Evolutionary conservation across 2,797 vertebrate species (phyloP), one percentile per base, ranked within the genome.

Genomic region (Babyrousa celebensis): DNA sequence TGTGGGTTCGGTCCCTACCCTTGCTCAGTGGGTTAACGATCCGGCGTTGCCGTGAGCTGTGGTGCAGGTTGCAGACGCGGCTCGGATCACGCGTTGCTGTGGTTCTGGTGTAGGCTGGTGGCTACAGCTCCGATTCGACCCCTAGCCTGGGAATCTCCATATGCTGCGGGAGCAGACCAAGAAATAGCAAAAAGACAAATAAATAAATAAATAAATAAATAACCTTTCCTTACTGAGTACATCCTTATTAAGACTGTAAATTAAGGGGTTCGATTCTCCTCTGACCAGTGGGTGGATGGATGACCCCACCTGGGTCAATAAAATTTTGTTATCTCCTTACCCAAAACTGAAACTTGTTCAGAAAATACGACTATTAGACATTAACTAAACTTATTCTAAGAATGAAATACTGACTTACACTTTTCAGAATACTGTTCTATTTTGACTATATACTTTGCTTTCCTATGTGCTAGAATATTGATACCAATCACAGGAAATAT

Each of bases 331-430:
- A 17, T 27, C 62, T 92, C 63, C 83, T 65, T 80, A 63, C 10
- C 32, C 23, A 12, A 70, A 96, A 54, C 4, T 40, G 20, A 78
- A 83, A 83, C 65, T 91, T 95, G 21, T 68, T 89, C 29, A n/a
- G 29, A 94, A 92, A 92, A 75, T 23, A 60, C 14, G 84, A 85
- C 20, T 32, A 32, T 52, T 74, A 70, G 48, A 91, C 5, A 58
- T 14, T 40, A 17, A 29, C 58, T 21, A 14, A 89, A 68, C 32
- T 68, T 21, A 77, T 36, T 75, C 52, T 62, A 83, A 27, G 23
- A 65, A 68, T 54, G 27, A 85, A 93, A 89, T 48, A 20, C n/a
- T 2, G 3, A 36, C 12, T 65, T 84, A 12, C 71, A 4, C 1
- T 75, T 90, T 56, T 16, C 43, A 88, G 54, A 60, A 71, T 16